A percentile compares a stretch with the other conserved stretches of the same genome.
Evolutionary conservation across 2,797 vertebrate species (phyloP).

Genomic region (Galagoides demidoff): DNA sequence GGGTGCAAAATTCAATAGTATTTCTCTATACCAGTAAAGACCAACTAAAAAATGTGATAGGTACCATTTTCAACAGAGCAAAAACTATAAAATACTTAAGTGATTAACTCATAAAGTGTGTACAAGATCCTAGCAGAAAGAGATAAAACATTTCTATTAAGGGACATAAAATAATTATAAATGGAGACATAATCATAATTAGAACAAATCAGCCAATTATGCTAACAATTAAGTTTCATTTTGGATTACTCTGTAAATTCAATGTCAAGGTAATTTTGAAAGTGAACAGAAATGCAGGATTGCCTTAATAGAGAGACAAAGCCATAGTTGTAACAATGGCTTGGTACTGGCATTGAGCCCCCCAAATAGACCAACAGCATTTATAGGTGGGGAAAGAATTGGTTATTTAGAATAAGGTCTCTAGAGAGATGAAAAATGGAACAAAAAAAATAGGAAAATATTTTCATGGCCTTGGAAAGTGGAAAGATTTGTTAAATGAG

Average conservation of each 20-base stretch:
- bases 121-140: not conserved
- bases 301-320: not conserved
- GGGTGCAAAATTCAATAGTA: slow-evolving; percentile 33
- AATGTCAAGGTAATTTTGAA: slow-evolving; percentile 45
- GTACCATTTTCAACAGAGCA: not conserved
- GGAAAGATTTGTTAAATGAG: not conserved
- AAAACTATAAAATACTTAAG: slow-evolving; percentile 14
- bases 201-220: slow-evolving; percentile 13
- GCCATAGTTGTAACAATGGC: not conserved
- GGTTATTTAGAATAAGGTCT: not conserved
- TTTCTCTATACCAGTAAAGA: not conserved
- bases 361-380: not conserved
- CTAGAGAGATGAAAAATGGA: not conserved
- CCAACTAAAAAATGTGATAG: slow-evolving; percentile 44
- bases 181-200: not conserved
- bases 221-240: slow-evolving; percentile 53
- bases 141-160: slow-evolving; percentile 17
- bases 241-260: slow-evolving; percentile 13
- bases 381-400: not conserved
- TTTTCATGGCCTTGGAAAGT: not conserved
- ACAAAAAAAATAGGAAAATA: not conserved
- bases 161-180: slow-evolving; percentile 37
- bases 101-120: slow-evolving; percentile 16
- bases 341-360: not conserved
- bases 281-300: not conserved